These are phyloP conservation scores for Eupsilia transversa DNA, from an alignment of 2,888 invertebrate genomes.

Conservation along the genomic window DNA sequence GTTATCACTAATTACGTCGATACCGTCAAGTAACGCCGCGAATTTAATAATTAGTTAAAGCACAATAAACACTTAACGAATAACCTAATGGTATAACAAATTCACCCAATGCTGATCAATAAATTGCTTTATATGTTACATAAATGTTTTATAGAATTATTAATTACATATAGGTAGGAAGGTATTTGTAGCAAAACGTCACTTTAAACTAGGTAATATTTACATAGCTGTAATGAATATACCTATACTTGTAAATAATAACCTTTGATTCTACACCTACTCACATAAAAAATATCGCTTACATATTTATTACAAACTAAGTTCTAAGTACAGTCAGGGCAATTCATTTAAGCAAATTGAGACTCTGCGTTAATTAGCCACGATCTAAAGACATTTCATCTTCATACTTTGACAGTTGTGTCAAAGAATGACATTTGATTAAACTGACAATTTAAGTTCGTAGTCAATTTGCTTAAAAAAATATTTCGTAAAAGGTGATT, in stretches of 20 bases:
- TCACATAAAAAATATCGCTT: neutral
- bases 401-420: too few relatives aligned
- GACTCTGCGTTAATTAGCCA: neutral
- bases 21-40: too few relatives aligned
- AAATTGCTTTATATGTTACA: constrained; percentile 16
- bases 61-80: too few relatives aligned
- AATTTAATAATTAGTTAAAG: too few relatives aligned
- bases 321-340: too few relatives aligned
- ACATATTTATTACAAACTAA: neutral
- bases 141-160: neutral
- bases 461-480: too few relatives aligned
- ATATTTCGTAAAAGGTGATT: too few relatives aligned
- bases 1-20: too few relatives aligned
- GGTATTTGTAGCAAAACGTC: constrained; percentile 20
- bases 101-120: neutral
- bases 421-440: too few relatives aligned
- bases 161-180: neutral
- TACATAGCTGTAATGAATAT: constrained; percentile 1
- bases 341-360: neutral
- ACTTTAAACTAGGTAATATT: neutral
- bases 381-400: too few relatives aligned
- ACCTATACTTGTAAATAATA: constrained; percentile 4
- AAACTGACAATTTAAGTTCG: too few relatives aligned
- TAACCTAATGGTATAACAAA: constrained; percentile 12
- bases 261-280: neutral